These are phyloP conservation scores for Chaunax sp. DNA, from an alignment of 2,797 vertebrate genomes.

Conservation along the genomic window DNA sequence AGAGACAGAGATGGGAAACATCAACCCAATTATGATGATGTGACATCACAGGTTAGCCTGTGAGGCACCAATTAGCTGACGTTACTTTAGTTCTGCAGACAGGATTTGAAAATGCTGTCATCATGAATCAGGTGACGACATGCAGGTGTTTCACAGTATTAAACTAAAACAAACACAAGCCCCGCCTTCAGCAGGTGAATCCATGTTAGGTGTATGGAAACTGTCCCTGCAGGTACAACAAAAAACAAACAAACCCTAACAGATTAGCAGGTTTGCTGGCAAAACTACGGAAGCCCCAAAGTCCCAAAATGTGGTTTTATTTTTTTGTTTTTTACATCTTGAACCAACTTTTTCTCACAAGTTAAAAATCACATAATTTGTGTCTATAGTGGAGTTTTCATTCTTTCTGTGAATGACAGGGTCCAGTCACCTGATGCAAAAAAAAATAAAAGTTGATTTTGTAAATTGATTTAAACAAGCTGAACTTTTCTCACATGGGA, in stretches of 20 bases:
- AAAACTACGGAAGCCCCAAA: background rate
- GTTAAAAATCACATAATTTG: background rate
- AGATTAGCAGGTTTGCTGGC: background rate
- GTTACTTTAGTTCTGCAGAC: too few species aligned
- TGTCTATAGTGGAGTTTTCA: background rate
- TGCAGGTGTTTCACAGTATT: background rate
- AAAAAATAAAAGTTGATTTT: background rate
- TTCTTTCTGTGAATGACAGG: too few species aligned
- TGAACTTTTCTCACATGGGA: background rate
- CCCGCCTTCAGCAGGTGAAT: too few species aligned
- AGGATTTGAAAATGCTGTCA: background rate
- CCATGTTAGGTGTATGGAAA: too few species aligned
- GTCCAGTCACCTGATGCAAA: background rate
- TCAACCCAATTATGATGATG: background rate
- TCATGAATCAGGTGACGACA: too few species aligned
- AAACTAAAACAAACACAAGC: too few species aligned
- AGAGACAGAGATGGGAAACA: background rate
- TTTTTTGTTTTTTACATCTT: background rate
- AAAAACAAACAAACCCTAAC: background rate
- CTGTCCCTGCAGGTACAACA: background rate
- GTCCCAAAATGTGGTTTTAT: background rate
- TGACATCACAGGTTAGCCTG: background rate
- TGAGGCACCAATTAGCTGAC: too few species aligned
- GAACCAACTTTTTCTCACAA: slow-evolving; percentile 1
- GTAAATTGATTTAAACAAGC: background rate